phyloP scores from a whole-genome alignment of 2,797 vertebrate genomes.

The Crocidura indochinensis region DNA sequence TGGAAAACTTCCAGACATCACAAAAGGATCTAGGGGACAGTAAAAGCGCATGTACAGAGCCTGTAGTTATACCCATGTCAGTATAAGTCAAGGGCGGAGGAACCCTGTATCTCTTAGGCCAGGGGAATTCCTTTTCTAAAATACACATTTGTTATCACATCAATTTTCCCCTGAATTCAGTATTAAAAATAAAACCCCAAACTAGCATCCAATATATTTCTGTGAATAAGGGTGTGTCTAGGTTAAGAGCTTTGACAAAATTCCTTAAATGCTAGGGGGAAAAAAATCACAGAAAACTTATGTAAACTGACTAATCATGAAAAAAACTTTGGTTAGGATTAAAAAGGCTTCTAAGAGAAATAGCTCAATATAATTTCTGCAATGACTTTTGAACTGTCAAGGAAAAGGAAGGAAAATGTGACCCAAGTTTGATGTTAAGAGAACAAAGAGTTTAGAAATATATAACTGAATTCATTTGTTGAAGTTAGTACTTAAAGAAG shows the following conservation, averaged over 20 bases:
- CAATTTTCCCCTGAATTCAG: not conserved
- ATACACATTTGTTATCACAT: slow-evolving; percentile 4
- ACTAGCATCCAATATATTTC: too few relatives aligned
- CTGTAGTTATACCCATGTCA: too few relatives aligned
- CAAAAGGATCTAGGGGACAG: too few relatives aligned
- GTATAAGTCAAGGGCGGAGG: too few relatives aligned
- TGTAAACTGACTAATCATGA: too few relatives aligned
- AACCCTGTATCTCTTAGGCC: too few relatives aligned
- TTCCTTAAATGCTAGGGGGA: too few relatives aligned
- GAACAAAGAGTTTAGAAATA: slow-evolving; percentile 12
- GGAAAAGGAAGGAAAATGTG: not conserved
- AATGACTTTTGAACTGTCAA: slow-evolving; percentile 10
- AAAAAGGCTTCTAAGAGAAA: slow-evolving; percentile 18
- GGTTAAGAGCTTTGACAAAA: too few relatives aligned
- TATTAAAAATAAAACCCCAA: not conserved
- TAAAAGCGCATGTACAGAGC: too few relatives aligned
- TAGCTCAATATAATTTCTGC: not conserved
- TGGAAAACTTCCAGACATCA: too few relatives aligned
- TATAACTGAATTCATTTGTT: not conserved
- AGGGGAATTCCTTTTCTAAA: not conserved
- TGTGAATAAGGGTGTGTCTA: too few relatives aligned
- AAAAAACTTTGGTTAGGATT: not conserved
- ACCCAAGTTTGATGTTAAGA: slow-evolving; percentile 16
- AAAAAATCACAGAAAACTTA: too few relatives aligned
- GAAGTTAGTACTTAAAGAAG: not conserved